Evolutionary conservation across 1,140 invertebrate genomes (phyloP).

Genomic region (Procambarus virginalis): DNA sequence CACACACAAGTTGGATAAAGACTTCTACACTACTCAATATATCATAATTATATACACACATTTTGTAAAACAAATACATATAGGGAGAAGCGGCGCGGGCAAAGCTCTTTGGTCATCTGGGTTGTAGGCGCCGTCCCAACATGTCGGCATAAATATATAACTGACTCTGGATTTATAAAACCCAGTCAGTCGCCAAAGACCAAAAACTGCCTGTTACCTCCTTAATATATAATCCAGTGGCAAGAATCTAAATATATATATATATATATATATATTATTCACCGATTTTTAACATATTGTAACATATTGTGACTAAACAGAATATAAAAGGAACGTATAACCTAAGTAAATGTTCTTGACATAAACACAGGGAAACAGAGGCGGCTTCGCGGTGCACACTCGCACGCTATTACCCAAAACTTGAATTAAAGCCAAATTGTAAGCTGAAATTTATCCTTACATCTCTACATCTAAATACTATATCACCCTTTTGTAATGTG

Average conservation of each 20-base stretch:
- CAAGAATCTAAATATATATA: not conserved
- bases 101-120: slow-evolving; percentile 48
- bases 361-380: not conserved
- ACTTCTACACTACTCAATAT: not conserved
- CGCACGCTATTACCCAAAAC: slow-evolving; percentile 23
- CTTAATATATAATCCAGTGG: not conserved
- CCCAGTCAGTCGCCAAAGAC: not conserved
- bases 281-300: not conserved
- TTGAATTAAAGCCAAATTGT: slow-evolving; percentile 62
- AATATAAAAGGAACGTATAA: not conserved
- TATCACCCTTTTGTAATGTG: slow-evolving; percentile 59
- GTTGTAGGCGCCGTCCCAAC: not conserved
- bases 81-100: slow-evolving; percentile 25
- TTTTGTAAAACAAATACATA: slow-evolving; percentile 3
- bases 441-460: slow-evolving; percentile 42
- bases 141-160: not conserved
- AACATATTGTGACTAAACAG: not conserved
- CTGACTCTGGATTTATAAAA: not conserved
- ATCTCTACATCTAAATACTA: slow-evolving; percentile 50
- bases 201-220: not conserved
- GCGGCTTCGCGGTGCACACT: not conserved
- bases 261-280: too few species aligned
- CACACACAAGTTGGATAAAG: not conserved
- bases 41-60: slow-evolving; percentile 25
- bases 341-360: not conserved